These are phyloP conservation scores for Telmatochromis brachygnathus DNA, from an alignment of 2,113 vertebrate species.

Conservation along the genomic window DNA sequence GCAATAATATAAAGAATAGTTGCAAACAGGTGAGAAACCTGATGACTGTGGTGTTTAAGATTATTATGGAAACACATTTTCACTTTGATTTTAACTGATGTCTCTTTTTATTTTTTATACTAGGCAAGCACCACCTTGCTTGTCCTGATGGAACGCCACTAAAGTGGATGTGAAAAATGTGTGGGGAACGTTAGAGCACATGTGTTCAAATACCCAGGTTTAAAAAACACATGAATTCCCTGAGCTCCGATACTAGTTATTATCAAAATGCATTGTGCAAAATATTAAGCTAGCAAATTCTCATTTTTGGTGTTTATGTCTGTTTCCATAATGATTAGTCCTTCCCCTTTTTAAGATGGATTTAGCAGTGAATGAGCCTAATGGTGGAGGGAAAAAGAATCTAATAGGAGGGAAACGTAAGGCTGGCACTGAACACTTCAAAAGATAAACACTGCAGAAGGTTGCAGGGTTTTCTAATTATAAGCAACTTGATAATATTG, in stretches of 20 bases:
- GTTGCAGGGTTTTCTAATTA: background rate
- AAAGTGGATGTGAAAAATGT: background rate
- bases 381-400: background rate
- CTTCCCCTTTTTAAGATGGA: background rate
- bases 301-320: background rate
- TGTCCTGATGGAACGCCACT: background rate
- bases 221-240: background rate
- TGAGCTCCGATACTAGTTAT: background rate
- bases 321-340: background rate
- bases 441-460: background rate
- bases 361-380: background rate
- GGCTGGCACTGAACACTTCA: background rate
- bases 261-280: background rate
- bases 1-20: background rate
- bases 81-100: background rate
- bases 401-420: background rate
- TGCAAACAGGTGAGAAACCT: background rate
- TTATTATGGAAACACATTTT: background rate
- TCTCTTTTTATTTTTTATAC: background rate
- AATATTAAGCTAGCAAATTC: too few species aligned
- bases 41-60: background rate
- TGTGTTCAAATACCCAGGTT: background rate
- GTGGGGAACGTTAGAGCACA: background rate
- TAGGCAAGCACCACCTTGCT: background rate
- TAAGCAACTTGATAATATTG: background rate